Conservation (phyloP, 2,113 vertebrate species). For the Asarcornis scutulata region DNA sequence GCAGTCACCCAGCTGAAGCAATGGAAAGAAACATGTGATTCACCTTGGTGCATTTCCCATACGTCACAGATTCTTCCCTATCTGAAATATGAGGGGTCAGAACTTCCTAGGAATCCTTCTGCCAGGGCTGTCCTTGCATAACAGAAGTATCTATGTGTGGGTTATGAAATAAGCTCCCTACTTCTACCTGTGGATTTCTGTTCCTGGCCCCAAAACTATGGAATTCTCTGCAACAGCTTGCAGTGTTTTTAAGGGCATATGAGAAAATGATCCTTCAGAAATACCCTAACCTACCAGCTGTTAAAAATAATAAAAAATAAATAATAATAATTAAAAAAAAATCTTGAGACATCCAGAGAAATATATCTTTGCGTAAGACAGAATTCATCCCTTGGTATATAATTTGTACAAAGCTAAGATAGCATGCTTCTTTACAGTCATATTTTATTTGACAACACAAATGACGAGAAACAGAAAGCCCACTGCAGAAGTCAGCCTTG, state of each 20-base stretch:
- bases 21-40: conserved; percentile 24
- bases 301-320: background rate
- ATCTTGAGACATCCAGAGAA: background rate
- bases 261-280: background rate
- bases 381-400: background rate
- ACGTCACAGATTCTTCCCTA: conserved; percentile 29
- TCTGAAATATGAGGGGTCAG: conserved; percentile 5
- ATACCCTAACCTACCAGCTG: background rate
- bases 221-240: background rate
- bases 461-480: background rate
- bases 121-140: background rate
- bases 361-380: background rate
- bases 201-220: background rate
- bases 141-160: background rate
- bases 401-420: background rate
- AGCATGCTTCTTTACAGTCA: background rate
- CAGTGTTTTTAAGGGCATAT: background rate
- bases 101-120: conserved; percentile 16
- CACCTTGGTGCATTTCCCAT: background rate
- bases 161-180: background rate
- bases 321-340: background rate
- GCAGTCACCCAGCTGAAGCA: background rate
- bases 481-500: background rate
- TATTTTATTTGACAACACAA: background rate
- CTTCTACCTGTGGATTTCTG: background rate